Base-by-base conservation (phyloP, 2,113 vertebrate genomes). In the Rhegmatorhina hoffmannsi region DNA sequence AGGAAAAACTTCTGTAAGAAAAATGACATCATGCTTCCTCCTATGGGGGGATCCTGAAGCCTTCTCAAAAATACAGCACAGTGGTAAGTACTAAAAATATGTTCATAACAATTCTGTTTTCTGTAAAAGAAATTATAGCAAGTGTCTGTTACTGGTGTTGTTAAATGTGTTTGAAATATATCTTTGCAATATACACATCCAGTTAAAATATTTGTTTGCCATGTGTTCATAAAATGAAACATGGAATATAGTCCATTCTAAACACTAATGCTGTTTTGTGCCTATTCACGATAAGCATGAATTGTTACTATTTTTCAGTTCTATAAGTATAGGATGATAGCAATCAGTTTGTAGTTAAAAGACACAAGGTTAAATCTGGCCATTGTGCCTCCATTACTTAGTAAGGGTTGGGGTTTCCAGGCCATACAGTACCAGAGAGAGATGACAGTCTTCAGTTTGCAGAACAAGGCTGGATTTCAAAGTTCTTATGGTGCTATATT, bases 21-120 rank as follows among this genome's bases (percentile, higher is more conserved):
- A 88, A 92, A 94, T 90, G 84, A 47, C 28, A 28, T 64, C 62
- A 72, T 86, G 76, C 31, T 64, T 67, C 38, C 47, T 96, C 66
- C 56, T 50, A 4, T 26, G 87, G 66, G 78, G 55, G 36, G 78
- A 66, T 77, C 81, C 49, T 81, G 83, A 94, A 94, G 47, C 44
- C 40, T 33, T 85, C 72, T 62, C 46, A 87, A 88, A 95, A 85
- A 56, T 43, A 36, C 13, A 1, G 13, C 18, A 29, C 20, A 58
- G 89, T 79, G 93, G 96, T 97, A 69, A 95, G 96, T 92, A 23
- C 47, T 93, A 26, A 63, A 79, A 76, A 2, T 77, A 43, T n/a
- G 4, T 75, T 79, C 18, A 40, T 17, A 60, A 16, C 3, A 47
- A n/a, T 73, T 58, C 29, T 16, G 2, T 82, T 79, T 50, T 5